Conservation (phyloP, 2,888 invertebrate genomes). For the Sinotaia quadrata region DNA sequence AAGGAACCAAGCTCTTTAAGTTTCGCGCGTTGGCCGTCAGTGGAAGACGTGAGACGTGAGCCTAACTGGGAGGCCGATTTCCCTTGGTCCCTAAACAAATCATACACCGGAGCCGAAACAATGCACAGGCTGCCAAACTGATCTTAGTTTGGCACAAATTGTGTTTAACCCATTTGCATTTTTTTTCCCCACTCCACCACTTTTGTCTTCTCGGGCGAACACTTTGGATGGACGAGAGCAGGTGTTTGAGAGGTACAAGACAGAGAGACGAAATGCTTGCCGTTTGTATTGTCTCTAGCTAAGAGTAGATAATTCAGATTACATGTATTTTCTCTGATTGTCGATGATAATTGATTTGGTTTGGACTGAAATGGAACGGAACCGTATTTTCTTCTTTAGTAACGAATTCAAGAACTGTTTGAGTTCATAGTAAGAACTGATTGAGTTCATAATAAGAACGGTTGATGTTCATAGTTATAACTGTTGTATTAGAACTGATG, state of each 20-base stretch:
- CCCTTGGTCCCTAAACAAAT: slow-evolving; percentile 23
- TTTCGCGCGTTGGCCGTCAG: background rate
- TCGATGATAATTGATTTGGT: too few species aligned
- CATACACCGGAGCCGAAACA: slow-evolving; percentile 21
- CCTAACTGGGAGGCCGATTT: background rate
- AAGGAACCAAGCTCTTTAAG: background rate
- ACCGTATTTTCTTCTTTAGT: too few species aligned
- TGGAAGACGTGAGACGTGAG: background rate
- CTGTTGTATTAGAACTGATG: too few species aligned
- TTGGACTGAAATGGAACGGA: too few species aligned
- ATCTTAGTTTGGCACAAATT: slow-evolving; percentile 1
- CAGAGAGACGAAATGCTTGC: too few species aligned
- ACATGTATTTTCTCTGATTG: too few species aligned
- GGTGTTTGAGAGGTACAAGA: background rate
- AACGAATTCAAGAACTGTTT: too few species aligned
- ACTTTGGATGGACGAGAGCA: background rate
- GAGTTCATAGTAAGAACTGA: too few species aligned
- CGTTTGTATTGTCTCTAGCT: too few species aligned
- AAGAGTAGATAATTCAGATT: too few species aligned
- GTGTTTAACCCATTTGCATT: slow-evolving; percentile 19
- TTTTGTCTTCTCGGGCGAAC: background rate
- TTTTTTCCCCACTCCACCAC: slow-evolving; percentile 1
- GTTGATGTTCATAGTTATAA: too few species aligned
- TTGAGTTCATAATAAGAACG: too few species aligned
- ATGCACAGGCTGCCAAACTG: slow-evolving; percentile 6